Base-by-base conservation (phyloP, 2,797 vertebrate genomes). In the Anas acuta region DNA sequence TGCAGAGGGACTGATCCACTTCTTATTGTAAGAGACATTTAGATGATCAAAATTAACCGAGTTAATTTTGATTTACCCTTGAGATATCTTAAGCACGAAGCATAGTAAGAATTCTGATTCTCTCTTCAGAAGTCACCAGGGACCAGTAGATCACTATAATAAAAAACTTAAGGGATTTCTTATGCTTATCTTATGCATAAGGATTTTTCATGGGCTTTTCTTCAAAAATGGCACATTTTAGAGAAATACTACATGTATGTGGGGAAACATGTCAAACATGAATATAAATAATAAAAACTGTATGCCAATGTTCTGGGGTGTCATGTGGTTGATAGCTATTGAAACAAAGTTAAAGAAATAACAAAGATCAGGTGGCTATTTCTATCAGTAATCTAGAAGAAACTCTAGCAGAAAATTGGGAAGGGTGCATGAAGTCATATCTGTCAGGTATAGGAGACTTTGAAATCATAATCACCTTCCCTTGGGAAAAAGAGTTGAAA, bases 51-150 rank as follows among this genome's bases (percentile, higher is more conserved):
- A 80, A 90, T 78, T 95, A 88, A 79, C 5, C 10, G 23, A 64
- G 66, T 60, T 97, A 85, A 84, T 93, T 95, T 96, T 89, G n/a
- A 54, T 85, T 95, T 73, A n/a, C 22, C 58, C 37, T 77, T 78
- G 58, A 82, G 83, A 87, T 85, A 92, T 70, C 93, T 88, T 89
- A 88, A 70, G 21, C 13, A 73, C 79, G 70, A 66, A 41, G 26
- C 57, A 49, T 83, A 89, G 37, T 76, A 76, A 90, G 14, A 33
- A 41, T 89, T 58, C 54, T 51, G 35, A 41, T 89, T 58, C 54
- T 51, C 25, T 7, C 47, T n/a, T 73, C 16, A 60, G 54, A 75
- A 75, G n/a, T 75, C 30, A 7, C 12, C 37, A 54, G 49, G 39
- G 30, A 74, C 7, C 21, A 87, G 26, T n/a, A 73, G 60, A 83